Conservation (phyloP, 92 coral and sea anemone species). For the Epizoanthus stellaris region DNA sequence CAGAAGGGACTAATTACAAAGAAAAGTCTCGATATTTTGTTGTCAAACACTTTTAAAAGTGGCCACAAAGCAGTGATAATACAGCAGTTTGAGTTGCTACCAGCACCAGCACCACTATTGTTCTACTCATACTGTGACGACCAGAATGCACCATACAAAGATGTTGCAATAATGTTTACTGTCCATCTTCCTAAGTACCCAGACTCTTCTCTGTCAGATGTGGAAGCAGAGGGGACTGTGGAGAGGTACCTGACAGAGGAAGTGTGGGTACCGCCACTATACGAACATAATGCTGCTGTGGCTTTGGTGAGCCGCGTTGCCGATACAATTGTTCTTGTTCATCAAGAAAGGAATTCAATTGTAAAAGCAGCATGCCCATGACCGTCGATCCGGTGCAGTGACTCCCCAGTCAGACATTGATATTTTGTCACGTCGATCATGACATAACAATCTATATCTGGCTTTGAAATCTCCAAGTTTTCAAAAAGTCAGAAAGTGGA, state of each 20-base stretch:
- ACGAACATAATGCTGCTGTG: conserved; percentile 69
- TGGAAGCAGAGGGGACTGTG: conserved; percentile 70
- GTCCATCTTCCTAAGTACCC: conserved; percentile 73
- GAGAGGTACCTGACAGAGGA: conserved; percentile 69
- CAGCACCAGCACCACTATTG: conserved; percentile 75
- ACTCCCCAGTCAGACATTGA: background rate
- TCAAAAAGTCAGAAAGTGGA: too few relatives aligned
- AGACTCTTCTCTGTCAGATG: conserved; percentile 35
- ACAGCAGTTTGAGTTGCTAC: conserved; percentile 75
- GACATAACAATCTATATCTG: background rate
- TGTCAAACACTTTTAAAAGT: conserved; percentile 45
- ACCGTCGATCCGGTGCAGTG: too few relatives aligned
- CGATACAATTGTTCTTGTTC: conserved; percentile 81
- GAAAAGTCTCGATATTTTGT: conserved; percentile 57
- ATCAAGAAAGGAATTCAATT: conserved; percentile 54
- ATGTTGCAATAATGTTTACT: conserved; percentile 81
- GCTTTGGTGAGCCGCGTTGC: conserved; percentile 91
- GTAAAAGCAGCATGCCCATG: conserved; percentile 11
- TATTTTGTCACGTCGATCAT: background rate
- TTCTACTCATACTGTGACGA: conserved; percentile 90
- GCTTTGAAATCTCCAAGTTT: too few relatives aligned
- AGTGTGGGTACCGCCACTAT: conserved; percentile 64
- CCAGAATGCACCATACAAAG: conserved; percentile 87
- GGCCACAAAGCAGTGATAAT: conserved; percentile 75
- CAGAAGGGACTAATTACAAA: conserved; percentile 58